A percentile compares a stretch with the other conserved stretches of the same genome.
Evolutionary conservation across 2,113 vertebrate species (phyloP).

Genomic region (Atractosteus spatula): DNA sequence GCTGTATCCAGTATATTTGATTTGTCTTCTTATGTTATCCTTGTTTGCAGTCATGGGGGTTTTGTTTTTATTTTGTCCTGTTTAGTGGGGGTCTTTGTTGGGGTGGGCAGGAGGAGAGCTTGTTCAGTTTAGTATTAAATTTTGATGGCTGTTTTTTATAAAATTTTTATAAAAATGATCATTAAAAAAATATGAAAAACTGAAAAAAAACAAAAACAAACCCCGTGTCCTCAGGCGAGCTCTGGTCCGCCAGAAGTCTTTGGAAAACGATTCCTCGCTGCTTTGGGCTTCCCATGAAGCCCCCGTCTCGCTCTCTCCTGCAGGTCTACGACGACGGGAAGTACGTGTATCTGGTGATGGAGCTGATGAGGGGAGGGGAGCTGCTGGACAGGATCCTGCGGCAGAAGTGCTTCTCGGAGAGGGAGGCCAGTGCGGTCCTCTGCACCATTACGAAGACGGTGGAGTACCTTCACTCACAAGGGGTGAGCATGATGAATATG

Average conservation of each 20-base stretch:
- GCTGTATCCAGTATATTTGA: neutral
- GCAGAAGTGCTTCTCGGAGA: constrained; percentile 83
- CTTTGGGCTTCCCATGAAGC: neutral
- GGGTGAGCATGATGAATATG: constrained; percentile 60
- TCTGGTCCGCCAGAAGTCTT: no score
- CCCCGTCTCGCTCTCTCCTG: fast-evolving
- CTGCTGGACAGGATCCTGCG: constrained; percentile 84
- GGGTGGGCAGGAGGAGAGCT: neutral
- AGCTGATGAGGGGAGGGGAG: constrained; percentile 86
- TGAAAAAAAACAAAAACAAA: no score
- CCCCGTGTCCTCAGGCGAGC: no score
- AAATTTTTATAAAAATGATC: no score
- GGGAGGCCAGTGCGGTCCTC: constrained; percentile 84
- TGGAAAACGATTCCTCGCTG: no score
- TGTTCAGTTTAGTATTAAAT: neutral
- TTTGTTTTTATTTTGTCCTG: neutral
- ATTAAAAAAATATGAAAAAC: no score
- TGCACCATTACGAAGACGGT: constrained; percentile 85
- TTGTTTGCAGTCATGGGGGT: neutral
- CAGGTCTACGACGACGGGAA: constrained; percentile 92
- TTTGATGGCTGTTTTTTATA: no score
- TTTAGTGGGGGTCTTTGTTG: neutral
- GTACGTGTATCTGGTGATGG: constrained; percentile 84
- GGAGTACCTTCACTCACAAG: constrained; percentile 92
- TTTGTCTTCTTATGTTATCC: neutral